Base-by-base conservation (phyloP, 92 coral and sea anemone species). In the Zoanthus gigantus region DNA sequence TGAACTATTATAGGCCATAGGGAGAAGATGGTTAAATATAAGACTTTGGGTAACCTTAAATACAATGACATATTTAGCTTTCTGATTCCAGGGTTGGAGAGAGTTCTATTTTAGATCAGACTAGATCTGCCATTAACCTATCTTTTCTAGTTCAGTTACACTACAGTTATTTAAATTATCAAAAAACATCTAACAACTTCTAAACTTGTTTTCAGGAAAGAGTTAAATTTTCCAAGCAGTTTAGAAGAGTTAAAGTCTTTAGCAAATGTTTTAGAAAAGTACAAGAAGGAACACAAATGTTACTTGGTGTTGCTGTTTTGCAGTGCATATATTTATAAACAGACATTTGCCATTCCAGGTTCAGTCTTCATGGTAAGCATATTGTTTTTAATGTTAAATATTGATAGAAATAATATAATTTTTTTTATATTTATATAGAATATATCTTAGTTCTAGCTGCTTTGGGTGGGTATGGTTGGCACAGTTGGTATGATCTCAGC, bases 331-430 rank as follows among this genome's bases (percentile, higher is more conserved):
- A 72, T 96, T 67, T 96, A 96, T 86, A 96, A 96, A 83, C 99
- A 96, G 83, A 96, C 98, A 7, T 96, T 96, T 93, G 99, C 99
- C 12, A 95, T 96, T 58, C 99, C 99, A 9, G 99, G 99, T 28
- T 96, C 99, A 71, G 99, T 96, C 54, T 96, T 96, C 79, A 95
- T 96, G 99, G 99, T 96, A 87, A 75, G 92, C 47, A 60, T 60
- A 14, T 47, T 47, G 8, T 47, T 47, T 47, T 47, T 47, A 47
- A 4, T 63, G 32, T 2, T 48, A 32, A 73, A 17, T 11, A 15
- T n/a, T 7, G 23, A 23, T 23, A 23, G 23, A 23, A 23, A 23
- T 23, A 23, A 23, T 23, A 71, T 13, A 44, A 65, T 52, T 14
- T 17, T 34, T 30, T 11, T 23, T 16, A 74, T 4, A 30, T 10